Percentiles rank a stretch among this genome's conserved stretches.
Evolutionary conservation across 2,888 invertebrate species (phyloP).

Genomic region (Dasypogon diadema): DNA sequence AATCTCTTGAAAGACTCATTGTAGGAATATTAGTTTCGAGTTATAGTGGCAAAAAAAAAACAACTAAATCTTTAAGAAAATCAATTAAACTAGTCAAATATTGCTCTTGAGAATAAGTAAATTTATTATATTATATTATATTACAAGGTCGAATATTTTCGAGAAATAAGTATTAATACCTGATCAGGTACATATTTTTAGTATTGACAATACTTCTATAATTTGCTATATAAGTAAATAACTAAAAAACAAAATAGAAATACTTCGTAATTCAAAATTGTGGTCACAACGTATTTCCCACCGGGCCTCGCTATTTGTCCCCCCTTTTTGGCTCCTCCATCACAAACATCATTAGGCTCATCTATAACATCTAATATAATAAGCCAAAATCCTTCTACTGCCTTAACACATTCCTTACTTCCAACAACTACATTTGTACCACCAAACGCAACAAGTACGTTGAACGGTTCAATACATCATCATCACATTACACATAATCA

Average conservation of each 20-base stretch:
- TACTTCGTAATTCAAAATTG: constrained; percentile 57
- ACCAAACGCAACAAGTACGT: constrained; percentile 35
- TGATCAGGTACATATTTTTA: not conserved
- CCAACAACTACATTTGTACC: constrained; percentile 50
- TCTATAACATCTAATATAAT: constrained; percentile 47
- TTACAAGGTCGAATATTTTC: constrained; percentile 25
- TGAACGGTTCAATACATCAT: constrained; percentile 58
- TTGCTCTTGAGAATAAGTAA: not conserved
- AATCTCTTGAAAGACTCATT: constrained; percentile 22
- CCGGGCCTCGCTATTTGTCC: constrained; percentile 61
- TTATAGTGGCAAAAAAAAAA: not conserved
- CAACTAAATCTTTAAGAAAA: not conserved
- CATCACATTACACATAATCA: constrained; percentile 54
- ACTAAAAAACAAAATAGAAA: not conserved
- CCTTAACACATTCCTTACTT: constrained; percentile 47
- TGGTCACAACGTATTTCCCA: constrained; percentile 62
- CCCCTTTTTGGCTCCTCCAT: constrained; percentile 60
- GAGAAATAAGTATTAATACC: not conserved
- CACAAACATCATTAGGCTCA: constrained; percentile 51
- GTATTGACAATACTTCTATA: constrained; percentile 18
- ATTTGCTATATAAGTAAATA: constrained; percentile 19
- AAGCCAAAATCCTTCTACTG: constrained; percentile 46
- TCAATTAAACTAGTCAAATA: not conserved
- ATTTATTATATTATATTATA: not conserved
- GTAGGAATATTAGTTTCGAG: not conserved